Evolutionary conservation across 2,113 vertebrate species (phyloP).

Genomic region (Castor canadensis): DNA sequence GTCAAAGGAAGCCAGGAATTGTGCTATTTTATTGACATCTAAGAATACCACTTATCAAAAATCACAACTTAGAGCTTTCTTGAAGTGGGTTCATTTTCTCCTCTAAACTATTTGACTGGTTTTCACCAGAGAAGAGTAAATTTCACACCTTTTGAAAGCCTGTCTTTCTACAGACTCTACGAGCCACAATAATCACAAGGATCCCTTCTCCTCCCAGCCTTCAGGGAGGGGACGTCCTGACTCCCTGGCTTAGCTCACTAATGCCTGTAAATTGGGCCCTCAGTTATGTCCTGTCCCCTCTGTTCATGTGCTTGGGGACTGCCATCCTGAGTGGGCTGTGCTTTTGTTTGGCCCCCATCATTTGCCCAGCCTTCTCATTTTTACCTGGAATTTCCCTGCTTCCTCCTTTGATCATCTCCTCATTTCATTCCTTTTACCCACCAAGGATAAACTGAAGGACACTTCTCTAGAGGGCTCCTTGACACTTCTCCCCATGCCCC

Average conservation of each 20-base stretch:
- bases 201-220: neutral
- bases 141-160: constrained; percentile 26
- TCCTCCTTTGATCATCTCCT: neutral
- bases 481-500: neutral
- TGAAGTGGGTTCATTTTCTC: constrained; percentile 65
- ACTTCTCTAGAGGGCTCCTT: neutral
- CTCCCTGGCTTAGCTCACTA: neutral
- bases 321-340: no score
- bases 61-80: constrained; percentile 55
- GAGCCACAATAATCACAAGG: neutral
- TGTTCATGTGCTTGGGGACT: neutral
- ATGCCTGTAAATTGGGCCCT: neutral
- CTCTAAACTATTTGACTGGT: constrained; percentile 51
- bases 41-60: constrained; percentile 55
- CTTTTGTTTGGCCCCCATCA: neutral
- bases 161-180: neutral
- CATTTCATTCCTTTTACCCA: neutral
- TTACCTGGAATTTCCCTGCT: neutral
- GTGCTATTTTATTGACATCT: constrained; percentile 37
- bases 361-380: no score
- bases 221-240: rapidly evolving
- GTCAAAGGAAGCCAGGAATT: neutral
- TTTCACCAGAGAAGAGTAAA: constrained; percentile 48
- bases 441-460: neutral
- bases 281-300: neutral